These are phyloP conservation scores for Parnassius orleans DNA, from an alignment of 2,888 invertebrate genomes.

Conservation along the genomic window DNA sequence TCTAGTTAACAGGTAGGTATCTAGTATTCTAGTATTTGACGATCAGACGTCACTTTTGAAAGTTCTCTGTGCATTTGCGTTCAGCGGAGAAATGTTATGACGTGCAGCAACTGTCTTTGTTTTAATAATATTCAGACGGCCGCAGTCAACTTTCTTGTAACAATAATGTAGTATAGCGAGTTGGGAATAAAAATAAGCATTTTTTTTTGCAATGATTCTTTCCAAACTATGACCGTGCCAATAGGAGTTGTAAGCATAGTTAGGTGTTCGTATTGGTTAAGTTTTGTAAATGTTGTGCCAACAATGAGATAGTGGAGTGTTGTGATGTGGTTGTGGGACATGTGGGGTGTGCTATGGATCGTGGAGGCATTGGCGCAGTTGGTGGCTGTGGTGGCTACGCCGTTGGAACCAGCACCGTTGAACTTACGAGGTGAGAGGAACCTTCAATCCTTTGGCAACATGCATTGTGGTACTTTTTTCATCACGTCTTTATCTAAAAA, in stretches of 20 bases:
- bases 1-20: too few relatives aligned
- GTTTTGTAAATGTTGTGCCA: slow-evolving; percentile 79
- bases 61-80: slow-evolving; percentile 50
- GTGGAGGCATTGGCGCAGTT: slow-evolving; percentile 65
- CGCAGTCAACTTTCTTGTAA: slow-evolving; percentile 46
- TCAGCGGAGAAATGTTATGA: slow-evolving; percentile 74
- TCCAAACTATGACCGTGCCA: slow-evolving; percentile 78
- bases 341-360: slow-evolving; percentile 76
- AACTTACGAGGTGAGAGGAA: slow-evolving; percentile 72
- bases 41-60: slow-evolving; percentile 44
- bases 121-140: slow-evolving; percentile 63
- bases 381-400: slow-evolving; percentile 62
- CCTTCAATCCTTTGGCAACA: slow-evolving; percentile 49
- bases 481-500: not conserved
- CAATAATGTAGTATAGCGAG: slow-evolving; percentile 66
- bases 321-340: slow-evolving; percentile 80
- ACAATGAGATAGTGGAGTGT: slow-evolving; percentile 80
- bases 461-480: slow-evolving; percentile 39
- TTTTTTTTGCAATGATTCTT: slow-evolving; percentile 61
- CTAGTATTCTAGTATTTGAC: slow-evolving; percentile 43
- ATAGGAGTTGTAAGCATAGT: slow-evolving; percentile 74
- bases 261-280: slow-evolving; percentile 75
- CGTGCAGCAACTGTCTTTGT: slow-evolving; percentile 78
- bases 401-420: slow-evolving; percentile 66
- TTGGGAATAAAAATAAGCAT: slow-evolving; percentile 44